Percentiles rank a stretch among this genome's conserved stretches.
Conservation (phyloP, 2,888 invertebrate species). For the Drosophila limbata region DNA sequence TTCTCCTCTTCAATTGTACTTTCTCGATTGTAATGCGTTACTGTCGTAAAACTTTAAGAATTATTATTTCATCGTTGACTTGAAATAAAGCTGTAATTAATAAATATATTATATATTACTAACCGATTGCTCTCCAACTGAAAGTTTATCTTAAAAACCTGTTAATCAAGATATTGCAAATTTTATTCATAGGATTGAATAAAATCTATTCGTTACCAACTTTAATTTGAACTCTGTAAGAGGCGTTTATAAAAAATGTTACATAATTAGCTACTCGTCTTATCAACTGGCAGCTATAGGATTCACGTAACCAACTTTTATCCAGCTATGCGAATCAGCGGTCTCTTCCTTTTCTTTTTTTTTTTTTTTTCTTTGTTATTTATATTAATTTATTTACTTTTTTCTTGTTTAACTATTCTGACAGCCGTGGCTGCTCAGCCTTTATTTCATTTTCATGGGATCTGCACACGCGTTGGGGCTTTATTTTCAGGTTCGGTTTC, state of each 20-base stretch:
- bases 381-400: conserved; percentile 9
- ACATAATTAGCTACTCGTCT: conserved; percentile 6
- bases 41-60: background rate
- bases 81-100: no score
- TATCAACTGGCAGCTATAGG: conserved; percentile 12
- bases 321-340: conserved; percentile 3
- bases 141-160: no score
- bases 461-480: conserved; percentile 58
- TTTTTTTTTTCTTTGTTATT: conserved; percentile 2
- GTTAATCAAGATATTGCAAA: background rate
- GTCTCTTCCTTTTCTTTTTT: conserved; percentile 3
- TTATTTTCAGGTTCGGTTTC: conserved; percentile 6
- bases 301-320: conserved; percentile 4
- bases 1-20: background rate
- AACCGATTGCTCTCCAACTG: background rate
- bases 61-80: no score
- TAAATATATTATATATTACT: background rate
- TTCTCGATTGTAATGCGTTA: background rate
- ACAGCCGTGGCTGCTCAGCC: conserved; percentile 8
- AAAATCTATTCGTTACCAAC: background rate
- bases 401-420: conserved; percentile 18
- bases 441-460: conserved; percentile 56
- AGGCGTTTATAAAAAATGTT: background rate
- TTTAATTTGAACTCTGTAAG: background rate
- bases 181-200: background rate